Base-by-base conservation (phyloP, 1,140 invertebrate species). In the Asobara japonica region DNA sequence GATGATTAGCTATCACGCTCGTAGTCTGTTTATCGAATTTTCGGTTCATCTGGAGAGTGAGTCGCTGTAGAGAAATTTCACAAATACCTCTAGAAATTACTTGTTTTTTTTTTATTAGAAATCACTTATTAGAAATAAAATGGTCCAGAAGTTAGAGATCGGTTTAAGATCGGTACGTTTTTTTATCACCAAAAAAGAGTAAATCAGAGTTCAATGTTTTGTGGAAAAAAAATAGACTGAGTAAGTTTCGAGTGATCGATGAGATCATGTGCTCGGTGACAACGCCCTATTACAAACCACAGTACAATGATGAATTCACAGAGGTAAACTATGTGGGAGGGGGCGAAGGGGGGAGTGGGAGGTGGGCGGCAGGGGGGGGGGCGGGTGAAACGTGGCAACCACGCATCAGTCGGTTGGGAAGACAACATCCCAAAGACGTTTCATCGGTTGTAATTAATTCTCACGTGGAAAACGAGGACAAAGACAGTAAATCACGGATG, bases 381-480 rank as follows among this genome's bases (percentile, higher is more conserved):
- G 20, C n/a, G 16, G 45, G 8, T 18, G 51, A 56, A 22, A 56
- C 51, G 10, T 56, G 51, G 18, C 51, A 56, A 56, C 29, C 2
- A 22, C 25, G 67, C 36, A 41, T 36, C 67, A 69, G 48, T 69
- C 56, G 56, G 30, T 18, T 20, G 36, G 41, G 10, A 62, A 70
- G 69, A 71, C 27, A 41, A 48, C 61, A 62, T 64, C 60, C 60
- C 69, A 65, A 71, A 61, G 45, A 65, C 45, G 69, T 20, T 20
- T 36, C 48, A 60, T 51, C 60, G 45, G 60, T 48, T 30, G 31
- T 29, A 71, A 71, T 71, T 71, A 64, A 51, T 71, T 65, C 61
- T 71, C 69, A 64, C 69, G 69, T 45, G 69, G 30, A 20, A 13
- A 56, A 56, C 48, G 27, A 60, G 20, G 29, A 41, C 62, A 33